Percentiles rank a stretch among this genome's conserved stretches.
Evolutionary conservation across 2,113 vertebrate genomes (phyloP).

Genomic region (Corynorhinus townsendii): DNA sequence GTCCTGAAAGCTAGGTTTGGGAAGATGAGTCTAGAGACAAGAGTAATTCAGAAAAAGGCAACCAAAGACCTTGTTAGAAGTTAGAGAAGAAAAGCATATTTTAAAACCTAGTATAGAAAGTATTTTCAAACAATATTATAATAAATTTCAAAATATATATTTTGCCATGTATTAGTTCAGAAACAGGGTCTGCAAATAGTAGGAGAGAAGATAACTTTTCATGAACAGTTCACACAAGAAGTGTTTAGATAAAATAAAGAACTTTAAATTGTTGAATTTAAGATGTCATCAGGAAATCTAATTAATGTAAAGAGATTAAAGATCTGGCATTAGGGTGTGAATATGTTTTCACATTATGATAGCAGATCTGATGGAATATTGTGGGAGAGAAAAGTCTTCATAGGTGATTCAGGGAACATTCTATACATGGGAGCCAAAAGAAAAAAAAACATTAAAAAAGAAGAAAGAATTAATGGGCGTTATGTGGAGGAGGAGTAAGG

Average conservation of each 20-base stretch:
- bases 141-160: neutral
- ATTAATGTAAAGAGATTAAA: neutral
- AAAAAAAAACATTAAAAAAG: neutral
- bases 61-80: neutral
- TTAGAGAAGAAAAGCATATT: neutral
- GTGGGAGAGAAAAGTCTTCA: neutral
- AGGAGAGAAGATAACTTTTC: neutral
- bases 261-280: neutral
- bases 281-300: neutral
- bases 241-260: neutral
- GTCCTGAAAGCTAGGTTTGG: neutral
- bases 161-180: neutral
- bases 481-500: neutral
- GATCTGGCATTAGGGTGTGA: neutral
- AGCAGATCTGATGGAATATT: neutral
- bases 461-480: neutral
- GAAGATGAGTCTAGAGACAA: fast-evolving
- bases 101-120: neutral
- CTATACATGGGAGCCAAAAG: neutral
- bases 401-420: neutral
- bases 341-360: neutral
- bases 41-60: neutral
- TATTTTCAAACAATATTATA: neutral
- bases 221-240: neutral
- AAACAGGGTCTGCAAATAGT: neutral